A percentile compares a stretch with the other conserved stretches of the same genome.
These are phyloP conservation scores for Trichosurus vulpecula DNA, from an alignment of 2,797 vertebrate species.

Conservation along the genomic window DNA sequence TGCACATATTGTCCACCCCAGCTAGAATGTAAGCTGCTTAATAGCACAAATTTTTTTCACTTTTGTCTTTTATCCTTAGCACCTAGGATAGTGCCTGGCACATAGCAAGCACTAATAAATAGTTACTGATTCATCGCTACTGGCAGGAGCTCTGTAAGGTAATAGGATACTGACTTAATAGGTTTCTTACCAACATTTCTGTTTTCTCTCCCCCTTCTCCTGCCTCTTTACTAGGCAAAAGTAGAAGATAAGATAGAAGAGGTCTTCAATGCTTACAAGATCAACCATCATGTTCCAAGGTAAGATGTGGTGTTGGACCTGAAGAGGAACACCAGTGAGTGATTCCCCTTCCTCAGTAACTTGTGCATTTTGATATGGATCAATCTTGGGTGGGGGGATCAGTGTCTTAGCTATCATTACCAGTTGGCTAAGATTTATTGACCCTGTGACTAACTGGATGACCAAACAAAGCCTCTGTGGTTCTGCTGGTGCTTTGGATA, in stretches of 20 bases:
- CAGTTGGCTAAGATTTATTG: neutral
- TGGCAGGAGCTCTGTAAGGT: neutral
- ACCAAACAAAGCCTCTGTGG: neutral
- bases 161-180: neutral
- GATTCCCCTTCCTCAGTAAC: neutral
- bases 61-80: neutral
- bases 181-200: slow-evolving; percentile 39
- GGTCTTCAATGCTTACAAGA: slow-evolving; percentile 90
- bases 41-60: neutral
- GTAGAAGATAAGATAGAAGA: slow-evolving; percentile 93
- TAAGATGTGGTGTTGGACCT: slow-evolving; percentile 71
- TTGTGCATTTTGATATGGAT: neutral
- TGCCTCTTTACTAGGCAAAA: slow-evolving; percentile 87
- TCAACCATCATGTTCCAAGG: slow-evolving; percentile 84
- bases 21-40: neutral
- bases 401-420: neutral
- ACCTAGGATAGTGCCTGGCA: neutral
- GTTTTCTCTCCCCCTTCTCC: slow-evolving; percentile 77
- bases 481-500: neutral
- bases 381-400: neutral
- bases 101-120: neutral
- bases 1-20: neutral
- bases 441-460: neutral
- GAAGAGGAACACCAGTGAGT: neutral
- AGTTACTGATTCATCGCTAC: neutral